Evolutionary conservation across 2,888 invertebrate genomes (phyloP).

Genomic region (Archips xylosteana): DNA sequence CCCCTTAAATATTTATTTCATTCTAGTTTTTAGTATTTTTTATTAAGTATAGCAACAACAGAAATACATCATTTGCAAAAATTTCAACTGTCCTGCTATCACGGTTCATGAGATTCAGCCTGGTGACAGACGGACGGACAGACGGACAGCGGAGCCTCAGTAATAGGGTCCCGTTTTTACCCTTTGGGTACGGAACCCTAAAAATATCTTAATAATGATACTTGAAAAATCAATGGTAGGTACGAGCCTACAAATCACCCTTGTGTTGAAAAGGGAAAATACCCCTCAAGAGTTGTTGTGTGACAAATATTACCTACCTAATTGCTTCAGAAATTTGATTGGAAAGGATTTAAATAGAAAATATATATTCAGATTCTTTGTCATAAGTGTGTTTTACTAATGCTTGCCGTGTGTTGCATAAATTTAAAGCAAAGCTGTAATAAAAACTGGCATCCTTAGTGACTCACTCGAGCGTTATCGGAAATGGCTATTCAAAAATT

Average conservation of each 20-base stretch:
- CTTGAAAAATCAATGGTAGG: too few species aligned
- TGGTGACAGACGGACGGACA: too few species aligned
- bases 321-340: background rate
- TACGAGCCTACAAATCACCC: background rate
- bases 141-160: too few species aligned
- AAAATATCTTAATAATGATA: too few species aligned
- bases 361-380: background rate
- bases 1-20: too few species aligned
- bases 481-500: conserved; percentile 28
- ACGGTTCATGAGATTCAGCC: too few species aligned
- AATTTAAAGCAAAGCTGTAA: conserved; percentile 15
- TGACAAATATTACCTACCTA: background rate
- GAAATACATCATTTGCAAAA: too few species aligned
- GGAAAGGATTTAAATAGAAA: background rate
- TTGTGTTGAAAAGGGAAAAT: background rate
- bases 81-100: too few species aligned
- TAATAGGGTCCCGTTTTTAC: too few species aligned
- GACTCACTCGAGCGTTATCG: conserved; percentile 24
- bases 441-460: conserved; percentile 28
- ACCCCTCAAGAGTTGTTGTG: background rate
- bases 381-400: background rate
- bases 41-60: too few species aligned
- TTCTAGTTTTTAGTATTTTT: too few species aligned
- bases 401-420: background rate
- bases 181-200: too few species aligned